A percentile compares a stretch with the other conserved stretches of the same genome.
phyloP scores from a whole-genome alignment of 1,140 invertebrate species.

The Drosophila pseudoobscura region DNA sequence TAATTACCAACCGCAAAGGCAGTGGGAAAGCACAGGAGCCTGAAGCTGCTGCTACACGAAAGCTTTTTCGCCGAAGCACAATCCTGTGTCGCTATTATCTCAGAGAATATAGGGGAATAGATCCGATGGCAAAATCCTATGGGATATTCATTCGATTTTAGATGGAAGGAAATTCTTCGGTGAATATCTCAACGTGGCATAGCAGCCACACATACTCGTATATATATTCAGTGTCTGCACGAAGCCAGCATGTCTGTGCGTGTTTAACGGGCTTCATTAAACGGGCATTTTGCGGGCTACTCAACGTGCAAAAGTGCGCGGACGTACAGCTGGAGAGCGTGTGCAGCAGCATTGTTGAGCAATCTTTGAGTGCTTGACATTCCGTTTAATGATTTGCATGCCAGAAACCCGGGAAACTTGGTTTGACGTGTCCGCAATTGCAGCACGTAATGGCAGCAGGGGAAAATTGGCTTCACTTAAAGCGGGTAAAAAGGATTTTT shows the following conservation, averaged over 20 bases:
- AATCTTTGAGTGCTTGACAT: conserved; percentile 35
- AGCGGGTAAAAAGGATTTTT: conserved; percentile 22
- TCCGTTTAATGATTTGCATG: conserved; percentile 64
- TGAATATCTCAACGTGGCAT: too few relatives aligned
- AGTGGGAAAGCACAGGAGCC: background rate
- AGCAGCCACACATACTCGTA: conserved; percentile 41
- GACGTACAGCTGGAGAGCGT: background rate
- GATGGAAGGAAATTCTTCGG: too few relatives aligned
- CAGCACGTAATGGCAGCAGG: conserved; percentile 56
- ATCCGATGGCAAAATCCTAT: too few relatives aligned
- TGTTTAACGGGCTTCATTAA: conserved; percentile 52
- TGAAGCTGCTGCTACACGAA: too few relatives aligned
- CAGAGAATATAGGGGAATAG: too few relatives aligned
- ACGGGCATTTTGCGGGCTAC: conserved; percentile 32
- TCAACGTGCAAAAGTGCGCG: conserved; percentile 4
- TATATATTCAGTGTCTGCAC: conserved; percentile 24
- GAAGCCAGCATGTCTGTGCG: conserved; percentile 23
- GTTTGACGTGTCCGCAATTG: conserved; percentile 70
- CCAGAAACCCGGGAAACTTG: conserved; percentile 45
- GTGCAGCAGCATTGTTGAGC: conserved; percentile 7
- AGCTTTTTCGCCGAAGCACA: too few relatives aligned
- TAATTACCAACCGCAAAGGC: conserved; percentile 66
- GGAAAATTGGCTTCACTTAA: conserved; percentile 66
- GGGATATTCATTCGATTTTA: too few relatives aligned
- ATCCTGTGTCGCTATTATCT: too few relatives aligned